phyloP scores from a whole-genome alignment of 1,140 invertebrate species.

The Cardiocondyla obscurior region DNA sequence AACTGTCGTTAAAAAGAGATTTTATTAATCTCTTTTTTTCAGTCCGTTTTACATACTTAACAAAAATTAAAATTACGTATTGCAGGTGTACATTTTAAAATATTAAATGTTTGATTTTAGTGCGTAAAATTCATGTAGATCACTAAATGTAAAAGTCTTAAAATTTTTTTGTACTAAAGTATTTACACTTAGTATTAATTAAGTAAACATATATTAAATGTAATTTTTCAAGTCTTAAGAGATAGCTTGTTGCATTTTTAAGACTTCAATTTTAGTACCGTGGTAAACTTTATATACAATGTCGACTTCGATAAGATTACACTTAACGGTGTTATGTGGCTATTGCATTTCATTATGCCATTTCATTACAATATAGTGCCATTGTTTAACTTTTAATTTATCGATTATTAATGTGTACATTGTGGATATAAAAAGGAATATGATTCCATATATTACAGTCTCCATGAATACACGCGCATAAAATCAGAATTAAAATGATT shows the following conservation, averaged over 20 bases:
- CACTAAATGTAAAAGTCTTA: not conserved
- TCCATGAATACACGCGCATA: not conserved
- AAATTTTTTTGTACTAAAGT: not conserved
- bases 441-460: not conserved
- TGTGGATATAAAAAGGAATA: not conserved
- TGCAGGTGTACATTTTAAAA: not conserved
- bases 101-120: not conserved
- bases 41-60: conserved; percentile 4
- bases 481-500: not conserved
- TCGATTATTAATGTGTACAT: not conserved
- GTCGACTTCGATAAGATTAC: not conserved
- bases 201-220: not conserved
- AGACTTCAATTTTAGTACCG: not conserved
- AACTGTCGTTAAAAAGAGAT: conserved; percentile 18
- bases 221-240: not conserved
- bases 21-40: not conserved
- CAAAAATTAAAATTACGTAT: not conserved
- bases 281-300: not conserved
- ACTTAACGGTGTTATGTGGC: not conserved
- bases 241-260: not conserved
- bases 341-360: not conserved
- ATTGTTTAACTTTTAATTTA: not conserved
- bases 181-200: not conserved
- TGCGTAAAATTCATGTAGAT: not conserved
- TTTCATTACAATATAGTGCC: conserved; percentile 5